Evolutionary conservation across 2,797 vertebrate species (phyloP), one percentile per base, ranked within the genome.

Genomic region (Cynopterus sphinx): DNA sequence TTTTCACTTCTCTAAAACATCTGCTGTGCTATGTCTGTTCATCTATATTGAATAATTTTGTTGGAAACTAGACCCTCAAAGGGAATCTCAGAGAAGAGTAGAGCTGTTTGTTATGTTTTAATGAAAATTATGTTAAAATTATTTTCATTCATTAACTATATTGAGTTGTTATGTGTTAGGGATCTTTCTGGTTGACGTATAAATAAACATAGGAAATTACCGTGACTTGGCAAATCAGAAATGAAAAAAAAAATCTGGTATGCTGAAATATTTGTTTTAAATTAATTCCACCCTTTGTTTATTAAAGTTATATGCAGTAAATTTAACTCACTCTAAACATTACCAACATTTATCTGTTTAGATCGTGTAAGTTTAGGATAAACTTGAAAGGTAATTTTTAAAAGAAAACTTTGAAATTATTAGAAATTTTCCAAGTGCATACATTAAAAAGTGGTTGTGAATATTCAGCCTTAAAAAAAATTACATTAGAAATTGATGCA

Each of bases 341-440:
- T 95, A 74, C 49, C 36, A 36, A n/a, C 21, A 78, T 51, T 36
- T 77, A 46, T 21, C 33, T 94, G 39, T 70, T 96, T 96, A 91
- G 36, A 75, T 71, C 13, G 63, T 95, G 8, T 71, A 88, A 92
- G 65, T 77, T 11, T 85, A 53, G 22, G 31, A 24, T 93, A 82
- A 94, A 75, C n/a, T 84, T 96, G 55, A 90, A 95, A 97, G 82
- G 65, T 36, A 39, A 43, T 85, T 96, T 94, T 94, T 68, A 73
- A 81, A 88, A 89, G 51, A 85, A 87, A 96, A 36, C 6, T 0
- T 79, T 87, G 53, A 93, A 92, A 91, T 87, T 41, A 90, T 2
- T 71, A 97, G 59, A 93, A 78, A n/a, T 55, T 96, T 95, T 93
- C 57, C 83, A 74, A 21, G 74, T 87, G n/a, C 3, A 0, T 57